Conservation (phyloP, 2,888 invertebrate species). For the Copidosoma aretas region DNA sequence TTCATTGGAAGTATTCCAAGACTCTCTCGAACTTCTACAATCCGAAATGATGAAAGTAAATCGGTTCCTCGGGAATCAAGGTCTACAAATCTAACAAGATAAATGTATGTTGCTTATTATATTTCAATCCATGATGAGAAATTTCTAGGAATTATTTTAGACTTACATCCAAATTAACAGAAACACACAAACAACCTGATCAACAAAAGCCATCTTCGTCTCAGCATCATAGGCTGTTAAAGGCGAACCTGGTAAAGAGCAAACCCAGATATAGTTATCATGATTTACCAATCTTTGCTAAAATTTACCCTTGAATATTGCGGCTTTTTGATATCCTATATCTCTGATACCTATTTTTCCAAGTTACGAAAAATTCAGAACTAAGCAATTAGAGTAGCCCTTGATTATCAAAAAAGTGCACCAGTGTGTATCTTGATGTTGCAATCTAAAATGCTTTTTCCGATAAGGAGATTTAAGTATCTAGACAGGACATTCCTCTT, state of each 20-base stretch:
- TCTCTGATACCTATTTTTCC: not conserved
- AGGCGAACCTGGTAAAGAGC: not conserved
- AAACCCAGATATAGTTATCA: too few species aligned
- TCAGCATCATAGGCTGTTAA: not conserved
- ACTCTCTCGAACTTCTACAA: not conserved
- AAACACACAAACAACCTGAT: not conserved
- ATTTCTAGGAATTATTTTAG: not conserved
- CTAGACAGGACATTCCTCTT: not conserved
- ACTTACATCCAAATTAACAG: not conserved
- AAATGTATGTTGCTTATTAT: not conserved
- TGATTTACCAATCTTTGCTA: not conserved
- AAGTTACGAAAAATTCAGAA: constrained; percentile 1
- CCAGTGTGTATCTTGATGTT: not conserved
- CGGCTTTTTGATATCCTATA: not conserved
- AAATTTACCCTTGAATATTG: not conserved
- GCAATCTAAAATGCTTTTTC: not conserved
- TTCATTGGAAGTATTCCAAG: not conserved
- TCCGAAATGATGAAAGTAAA: not conserved
- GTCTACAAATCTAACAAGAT: not conserved
- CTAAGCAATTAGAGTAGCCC: not conserved
- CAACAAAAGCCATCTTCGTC: not conserved
- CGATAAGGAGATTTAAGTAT: not conserved
- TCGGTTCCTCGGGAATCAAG: not conserved
- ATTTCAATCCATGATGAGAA: not conserved
- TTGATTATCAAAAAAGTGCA: not conserved